Percentiles rank a stretch among this genome's conserved stretches.
phyloP scores from a whole-genome alignment of 2,888 invertebrate species.

The Ornithoptera priamus region DNA sequence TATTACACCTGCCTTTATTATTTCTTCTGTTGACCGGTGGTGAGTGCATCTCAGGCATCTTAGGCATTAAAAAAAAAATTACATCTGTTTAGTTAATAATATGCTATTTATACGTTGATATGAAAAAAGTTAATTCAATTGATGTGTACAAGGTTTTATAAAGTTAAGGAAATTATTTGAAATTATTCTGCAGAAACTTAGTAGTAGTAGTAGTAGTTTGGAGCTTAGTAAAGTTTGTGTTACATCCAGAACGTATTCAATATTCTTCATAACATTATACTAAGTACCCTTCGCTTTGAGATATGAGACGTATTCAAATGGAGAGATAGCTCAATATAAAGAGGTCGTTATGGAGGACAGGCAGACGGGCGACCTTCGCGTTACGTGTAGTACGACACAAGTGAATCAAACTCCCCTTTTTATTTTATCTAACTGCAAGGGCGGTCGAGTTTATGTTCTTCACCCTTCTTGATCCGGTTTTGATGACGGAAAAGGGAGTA shows the following conservation, averaged over 20 bases:
- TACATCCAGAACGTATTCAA: conserved; percentile 27
- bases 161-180: no score
- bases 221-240: neutral
- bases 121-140: neutral
- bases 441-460: conserved; percentile 74
- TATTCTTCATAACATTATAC: conserved; percentile 53
- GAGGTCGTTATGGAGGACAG: conserved; percentile 65
- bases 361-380: conserved; percentile 34
- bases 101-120: no score
- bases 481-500: conserved; percentile 72
- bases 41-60: no score
- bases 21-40: no score
- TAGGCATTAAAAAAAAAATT: no score
- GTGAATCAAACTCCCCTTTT: conserved; percentile 76
- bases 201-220: neutral
- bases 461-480: conserved; percentile 77
- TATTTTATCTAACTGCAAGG: conserved; percentile 77
- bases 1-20: no score
- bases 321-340: conserved; percentile 67
- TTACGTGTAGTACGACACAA: conserved; percentile 67
- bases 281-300: conserved; percentile 62
- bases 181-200: neutral
- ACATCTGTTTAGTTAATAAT: no score
- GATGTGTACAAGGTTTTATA: neutral
- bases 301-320: conserved; percentile 74